Evolutionary conservation across 1,140 invertebrate genomes (phyloP), one percentile per base, ranked within the genome.

Genomic region (Bilobella aurantiaca): DNA sequence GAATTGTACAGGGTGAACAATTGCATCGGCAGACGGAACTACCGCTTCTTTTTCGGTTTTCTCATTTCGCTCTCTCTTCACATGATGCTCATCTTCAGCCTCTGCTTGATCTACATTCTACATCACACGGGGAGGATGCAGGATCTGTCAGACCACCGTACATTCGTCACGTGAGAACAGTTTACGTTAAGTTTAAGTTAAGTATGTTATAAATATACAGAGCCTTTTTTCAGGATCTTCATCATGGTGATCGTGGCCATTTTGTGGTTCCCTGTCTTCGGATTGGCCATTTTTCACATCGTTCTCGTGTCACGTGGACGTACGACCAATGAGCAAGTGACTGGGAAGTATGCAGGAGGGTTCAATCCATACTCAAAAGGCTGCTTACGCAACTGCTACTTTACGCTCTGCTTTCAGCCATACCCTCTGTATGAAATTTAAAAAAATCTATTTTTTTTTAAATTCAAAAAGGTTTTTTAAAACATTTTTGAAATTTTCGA

Each of bases 291-390:
- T 59, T 99, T 99, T 80, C 96, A 99, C 79, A 88, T 98, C 80
- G 87, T 98, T 70, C 82, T 99, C 65, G 93, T 99, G 46, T 90
- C 92, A 18, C 82, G 93, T 74, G 97, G 96, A n/a, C 84, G 96
- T 64, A 99, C 97, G n/a, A 99, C 97, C 64, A 99, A 99, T 81
- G 97, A 99, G 81, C 96, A 99, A 83, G 94, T 98, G 32, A 98
- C 96, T 1, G 94, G 93, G 46, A 98, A 98, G 82, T 98, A 98
- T 81, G 91, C 93, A 77, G 92, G 92, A 60, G 93, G 93, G 27
- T 93, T 91, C 77, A 98, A 98, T 84, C 95, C 95, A 62, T 98
- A 97, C 79, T 94, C 91, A 3, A 83, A 87, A 77, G 93, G 93
- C 46, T 97, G 93, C 77, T 87, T 88, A 81, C 83, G 86, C 74